Evolutionary conservation across 2,797 vertebrate species (phyloP).

Genomic region (Balearica regulorum): DNA sequence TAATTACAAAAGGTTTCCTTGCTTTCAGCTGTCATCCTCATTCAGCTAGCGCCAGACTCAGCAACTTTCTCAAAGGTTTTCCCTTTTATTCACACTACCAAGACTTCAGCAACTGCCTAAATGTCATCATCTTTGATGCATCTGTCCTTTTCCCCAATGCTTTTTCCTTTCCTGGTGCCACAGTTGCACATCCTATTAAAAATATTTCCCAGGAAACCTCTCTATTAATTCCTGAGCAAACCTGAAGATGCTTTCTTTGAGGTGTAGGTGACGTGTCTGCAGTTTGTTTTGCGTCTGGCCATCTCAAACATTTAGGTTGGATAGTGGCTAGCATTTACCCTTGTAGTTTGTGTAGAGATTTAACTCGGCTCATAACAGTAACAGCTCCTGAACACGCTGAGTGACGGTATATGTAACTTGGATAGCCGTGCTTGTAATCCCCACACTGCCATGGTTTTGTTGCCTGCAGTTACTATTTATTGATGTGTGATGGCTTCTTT

Average conservation of each 20-base stretch:
- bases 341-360: neutral
- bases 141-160: neutral
- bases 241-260: neutral
- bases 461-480: neutral
- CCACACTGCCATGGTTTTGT: neutral
- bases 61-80: neutral
- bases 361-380: neutral
- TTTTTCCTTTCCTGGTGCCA: neutral
- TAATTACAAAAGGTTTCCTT: neutral
- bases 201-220: neutral
- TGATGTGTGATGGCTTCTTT: neutral
- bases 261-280: neutral
- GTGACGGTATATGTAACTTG: neutral
- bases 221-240: neutral
- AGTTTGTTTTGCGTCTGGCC: neutral
- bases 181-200: neutral
- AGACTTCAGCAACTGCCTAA: neutral
- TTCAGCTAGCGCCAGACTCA: neutral
- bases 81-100: neutral
- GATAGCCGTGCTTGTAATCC: rapidly evolving
- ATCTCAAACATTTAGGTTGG: neutral
- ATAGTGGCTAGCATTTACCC: neutral
- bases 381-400: neutral
- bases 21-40: neutral
- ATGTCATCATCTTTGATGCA: neutral